Conservation (phyloP, 2,113 vertebrate species). For the Lucifuga dentata region DNA sequence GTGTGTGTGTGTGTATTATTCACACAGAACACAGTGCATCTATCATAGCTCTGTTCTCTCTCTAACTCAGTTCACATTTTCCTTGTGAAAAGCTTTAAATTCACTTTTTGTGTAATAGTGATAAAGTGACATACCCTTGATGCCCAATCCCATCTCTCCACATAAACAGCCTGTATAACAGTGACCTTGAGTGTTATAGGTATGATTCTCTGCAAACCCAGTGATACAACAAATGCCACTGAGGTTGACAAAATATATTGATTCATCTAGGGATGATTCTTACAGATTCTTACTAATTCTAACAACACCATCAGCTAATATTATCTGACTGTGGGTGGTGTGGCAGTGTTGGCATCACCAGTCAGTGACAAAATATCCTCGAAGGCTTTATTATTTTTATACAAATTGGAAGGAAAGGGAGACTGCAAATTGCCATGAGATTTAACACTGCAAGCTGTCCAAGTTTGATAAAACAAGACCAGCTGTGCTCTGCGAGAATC, state of each 20-base stretch:
- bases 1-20: too few relatives aligned
- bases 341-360: not conserved
- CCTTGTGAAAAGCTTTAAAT: conserved; percentile 40
- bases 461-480: conserved; percentile 17
- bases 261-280: too few relatives aligned
- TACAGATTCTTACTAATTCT: conserved; percentile 44
- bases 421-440: not conserved
- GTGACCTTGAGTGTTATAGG: conserved; percentile 48
- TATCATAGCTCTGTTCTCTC: conserved; percentile 14
- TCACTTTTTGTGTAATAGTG: conserved; percentile 24
- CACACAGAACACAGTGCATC: conserved; percentile 11
- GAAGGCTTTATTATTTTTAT: conserved; percentile 15
- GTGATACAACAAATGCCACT: conserved; percentile 18
- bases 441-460: conserved; percentile 23
- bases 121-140: conserved; percentile 15
- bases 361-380: conserved; percentile 26
- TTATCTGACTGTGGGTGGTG: conserved; percentile 17
- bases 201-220: conserved; percentile 17
- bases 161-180: not conserved
- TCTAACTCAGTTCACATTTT: conserved; percentile 14
- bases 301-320: conserved; percentile 1
- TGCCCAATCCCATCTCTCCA: not conserved
- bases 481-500: conserved; percentile 22
- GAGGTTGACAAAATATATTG: too few relatives aligned
- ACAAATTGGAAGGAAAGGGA: not conserved